A percentile compares a stretch with the other conserved stretches of the same genome.
These are phyloP conservation scores for Ormyrus labotus DNA, from an alignment of 2,888 invertebrate genomes.

Conservation along the genomic window DNA sequence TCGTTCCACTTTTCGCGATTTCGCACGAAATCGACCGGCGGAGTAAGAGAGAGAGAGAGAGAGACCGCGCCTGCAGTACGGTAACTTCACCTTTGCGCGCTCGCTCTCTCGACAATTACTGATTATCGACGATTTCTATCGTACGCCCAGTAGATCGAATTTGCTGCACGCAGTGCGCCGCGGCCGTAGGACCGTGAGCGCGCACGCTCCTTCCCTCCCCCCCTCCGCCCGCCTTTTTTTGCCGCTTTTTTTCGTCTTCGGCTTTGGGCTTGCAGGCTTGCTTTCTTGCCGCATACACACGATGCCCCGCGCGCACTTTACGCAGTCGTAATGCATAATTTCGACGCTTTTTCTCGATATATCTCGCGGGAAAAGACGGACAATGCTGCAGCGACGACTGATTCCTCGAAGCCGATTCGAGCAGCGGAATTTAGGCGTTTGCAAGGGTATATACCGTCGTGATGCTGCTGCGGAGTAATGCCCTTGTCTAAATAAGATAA, in stretches of 20 bases:
- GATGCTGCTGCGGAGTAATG: too few relatives aligned
- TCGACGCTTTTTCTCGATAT: slow-evolving; percentile 22
- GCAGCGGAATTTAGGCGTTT: too few relatives aligned
- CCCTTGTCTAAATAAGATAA: not conserved
- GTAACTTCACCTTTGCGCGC: slow-evolving; percentile 54
- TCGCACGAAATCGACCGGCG: slow-evolving; percentile 64
- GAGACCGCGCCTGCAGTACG: slow-evolving; percentile 48
- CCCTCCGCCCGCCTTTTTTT: not conserved
- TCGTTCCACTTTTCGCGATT: slow-evolving; percentile 71
- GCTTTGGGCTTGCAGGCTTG: not conserved
- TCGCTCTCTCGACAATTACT: slow-evolving; percentile 60
- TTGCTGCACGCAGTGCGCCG: slow-evolving; percentile 60
- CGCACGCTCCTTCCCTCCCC: slow-evolving; percentile 15
- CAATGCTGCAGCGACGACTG: too few relatives aligned
- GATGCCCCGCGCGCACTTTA: slow-evolving; percentile 8
- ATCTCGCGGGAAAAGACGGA: not conserved
- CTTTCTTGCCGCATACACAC: not conserved
- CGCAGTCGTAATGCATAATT: slow-evolving; percentile 7
- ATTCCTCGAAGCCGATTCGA: too few relatives aligned
- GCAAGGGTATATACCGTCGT: too few relatives aligned
- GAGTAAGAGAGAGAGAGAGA: slow-evolving; percentile 20
- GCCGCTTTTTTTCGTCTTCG: slow-evolving; percentile 11
- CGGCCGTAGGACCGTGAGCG: slow-evolving; percentile 28
- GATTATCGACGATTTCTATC: slow-evolving; percentile 65
- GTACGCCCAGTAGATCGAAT: slow-evolving; percentile 59